Base-by-base conservation (phyloP, 2,113 vertebrate genomes). In the Brachypteracias leptosomus region DNA sequence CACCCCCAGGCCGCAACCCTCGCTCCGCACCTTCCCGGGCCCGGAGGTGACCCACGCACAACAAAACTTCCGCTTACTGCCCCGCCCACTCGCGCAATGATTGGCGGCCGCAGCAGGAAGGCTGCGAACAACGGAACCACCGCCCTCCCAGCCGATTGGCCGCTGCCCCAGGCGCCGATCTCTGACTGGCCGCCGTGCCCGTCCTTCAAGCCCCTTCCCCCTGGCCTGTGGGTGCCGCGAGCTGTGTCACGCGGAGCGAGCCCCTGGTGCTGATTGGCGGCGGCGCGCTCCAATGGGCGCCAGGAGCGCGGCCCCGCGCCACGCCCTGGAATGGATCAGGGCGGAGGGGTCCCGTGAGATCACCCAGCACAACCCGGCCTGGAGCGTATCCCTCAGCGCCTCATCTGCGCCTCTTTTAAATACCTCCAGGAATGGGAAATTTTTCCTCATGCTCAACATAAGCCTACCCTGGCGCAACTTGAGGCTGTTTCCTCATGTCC, bases 121-220 rank as follows among this genome's bases (percentile, higher is more conserved):
- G 0, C 49, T 0, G 18, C 5, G 2, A 0, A 3, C 0, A 6
- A 8, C 5, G 3, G 17, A 0, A 3, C 14, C 2, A 3, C 9
- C 16, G 0, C 2, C 1, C 20, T 11, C 49, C 7, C 26, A 29
- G 15, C 18, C 35, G 9, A 89, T 80, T 91, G 85, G 82, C 10
- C 3, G 2, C 2, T 5, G 4, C 4, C 2, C 5, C 3, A 3
- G 6, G 6, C 1, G 1, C 18, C 5, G 10, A 5, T 1, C 3
- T 7, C 62, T 42, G 61, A 96, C 13, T 97, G 92, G 94, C 2
- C 10, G 6, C 0, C 1, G 3, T 1, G 7, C 4, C 35, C 12
- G 52, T 31, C 72, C 10, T 21, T 59, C 20, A 55, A 47, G 7
- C 1, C 6, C 1, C 1, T 9, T 4, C n/a, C 12, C 36, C 2